Conservation (phyloP, 2,888 invertebrate species). For the Erannis defoliaria region DNA sequence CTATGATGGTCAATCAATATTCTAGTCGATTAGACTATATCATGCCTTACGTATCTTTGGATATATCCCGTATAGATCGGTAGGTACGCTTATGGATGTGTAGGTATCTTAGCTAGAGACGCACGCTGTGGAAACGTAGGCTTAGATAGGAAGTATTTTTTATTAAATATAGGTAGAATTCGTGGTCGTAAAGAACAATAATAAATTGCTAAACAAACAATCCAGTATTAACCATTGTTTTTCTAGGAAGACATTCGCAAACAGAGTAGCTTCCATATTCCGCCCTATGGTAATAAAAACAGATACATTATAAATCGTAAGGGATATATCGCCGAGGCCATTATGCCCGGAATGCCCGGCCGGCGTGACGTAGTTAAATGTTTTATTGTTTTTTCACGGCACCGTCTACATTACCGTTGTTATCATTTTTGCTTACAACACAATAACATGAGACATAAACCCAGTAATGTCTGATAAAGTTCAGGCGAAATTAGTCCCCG, state of each 20-base stretch:
- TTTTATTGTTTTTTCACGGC: slow-evolving; percentile 80
- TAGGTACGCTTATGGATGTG: neutral
- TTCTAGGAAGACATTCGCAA: slow-evolving; percentile 18
- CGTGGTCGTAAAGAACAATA: neutral
- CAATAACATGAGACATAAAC: slow-evolving; percentile 61
- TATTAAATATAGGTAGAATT: neutral
- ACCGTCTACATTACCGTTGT: slow-evolving; percentile 69
- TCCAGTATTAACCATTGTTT: slow-evolving; percentile 16
- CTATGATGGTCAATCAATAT: too few species aligned
- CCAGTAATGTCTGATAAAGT: slow-evolving; percentile 53
- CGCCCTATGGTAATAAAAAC: slow-evolving; percentile 77
- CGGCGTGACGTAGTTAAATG: slow-evolving; percentile 77
- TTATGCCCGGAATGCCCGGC: slow-evolving; percentile 69
- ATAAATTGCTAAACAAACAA: slow-evolving; percentile 18
- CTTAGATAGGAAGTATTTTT: neutral
- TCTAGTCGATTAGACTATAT: too few species aligned
- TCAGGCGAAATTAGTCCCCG: slow-evolving; percentile 54
- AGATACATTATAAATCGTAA: slow-evolving; percentile 80
- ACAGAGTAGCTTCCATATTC: slow-evolving; percentile 38
- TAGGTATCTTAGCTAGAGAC: neutral
- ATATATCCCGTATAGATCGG: too few species aligned
- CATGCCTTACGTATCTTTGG: too few species aligned
- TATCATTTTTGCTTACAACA: slow-evolving; percentile 71
- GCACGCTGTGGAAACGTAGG: neutral
- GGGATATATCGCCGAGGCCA: slow-evolving; percentile 72